Evolutionary conservation across 1,140 invertebrate genomes (phyloP), one percentile per base, ranked within the genome.

Genomic region (Musca domestica): DNA sequence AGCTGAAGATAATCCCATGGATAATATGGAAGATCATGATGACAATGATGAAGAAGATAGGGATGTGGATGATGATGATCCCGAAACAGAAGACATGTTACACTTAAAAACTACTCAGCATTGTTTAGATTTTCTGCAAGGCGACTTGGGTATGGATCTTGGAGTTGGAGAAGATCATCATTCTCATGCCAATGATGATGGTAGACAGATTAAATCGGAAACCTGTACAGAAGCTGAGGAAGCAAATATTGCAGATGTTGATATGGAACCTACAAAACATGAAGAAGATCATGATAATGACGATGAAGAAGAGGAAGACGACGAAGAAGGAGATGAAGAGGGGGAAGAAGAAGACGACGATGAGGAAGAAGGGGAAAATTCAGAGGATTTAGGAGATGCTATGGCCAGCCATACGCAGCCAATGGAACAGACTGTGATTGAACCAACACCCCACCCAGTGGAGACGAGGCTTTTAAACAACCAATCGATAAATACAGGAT

Each of bases 251-350:
- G 34, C 6, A 41, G 34, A 41, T 41, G 12, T 14, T 20, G 49
- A 19, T n/a, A n/a, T n/a, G 49, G 22, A 52, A 6, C 23, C n/a
- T 20, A n/a, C 22, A 23, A 14, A n/a, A 4, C 52, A 19, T 17
- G 15, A 12, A 52, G 49, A 25, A 22, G 25, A 54, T 12, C 68
- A n/a, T n/a, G n/a, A 72, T 12, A 49, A 66, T 3, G 56, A 72
- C 48, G 71, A n/a, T n/a, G n/a, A 72, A 47, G 34, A 41, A 2
- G 10, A 41, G 2, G 34, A 41, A 7, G 34, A 41, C 12, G 34
- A 12, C 10, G 12, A 71, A 72, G 19, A 73, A 77, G 14, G 70
- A 74, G 2, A 34, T 30, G 47, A 66, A 46, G 22, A 22, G 56
- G 1, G 67, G 10, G 34, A 9, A 41, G 34, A 12, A 12, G 34